Base-by-base conservation (phyloP, 2,113 vertebrate genomes). In the Burhinus bistriatus region DNA sequence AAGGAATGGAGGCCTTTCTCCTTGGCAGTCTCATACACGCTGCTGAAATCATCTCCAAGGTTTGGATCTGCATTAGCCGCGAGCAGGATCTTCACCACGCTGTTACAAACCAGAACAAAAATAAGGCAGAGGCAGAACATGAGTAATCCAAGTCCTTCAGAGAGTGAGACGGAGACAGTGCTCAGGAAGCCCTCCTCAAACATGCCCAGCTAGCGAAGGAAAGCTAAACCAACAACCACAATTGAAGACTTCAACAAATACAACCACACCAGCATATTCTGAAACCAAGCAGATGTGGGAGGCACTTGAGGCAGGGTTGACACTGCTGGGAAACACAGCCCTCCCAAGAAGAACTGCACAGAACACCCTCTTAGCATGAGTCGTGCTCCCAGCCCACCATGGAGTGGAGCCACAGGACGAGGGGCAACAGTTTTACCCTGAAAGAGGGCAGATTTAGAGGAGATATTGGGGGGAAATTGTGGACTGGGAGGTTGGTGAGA, bases 41-140 rank as follows among this genome's bases (percentile, higher is more conserved):
- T 99, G 98, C 98, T 99, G 98, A 99, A 99, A 69, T 99, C 96
- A 14, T 99, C 99, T 4, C 99, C 99, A 1, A 99, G 98, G 93
- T 99, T 99, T 27, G 99, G 99, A 83, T 99, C 99, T 2, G 99
- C 99, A 1, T 98, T 98, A 2, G 98, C 99, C 22, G 98, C 98
- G 1, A 99, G 98, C 59, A 99, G 98, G 65, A 98, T 95, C 96
- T 98, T 98, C 76, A 99, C 98, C 93, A 98, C 98, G 12, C 99
- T 99, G 98, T 23, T 8, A 61, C 2, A 29, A 66, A 75, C 3
- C 0, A 52, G 32, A 84, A 9, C 21, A 66, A 59, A 62, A 42
- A 15, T 9, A n/a, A 83, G 42, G 64, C 8, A 30, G 58, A 55
- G 62, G 54, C 1, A 29, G 49, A 25, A 52, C 1, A 5, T 12